Base-by-base conservation (phyloP, 2,113 vertebrate genomes). In the Eulacestoma nigropectus region DNA sequence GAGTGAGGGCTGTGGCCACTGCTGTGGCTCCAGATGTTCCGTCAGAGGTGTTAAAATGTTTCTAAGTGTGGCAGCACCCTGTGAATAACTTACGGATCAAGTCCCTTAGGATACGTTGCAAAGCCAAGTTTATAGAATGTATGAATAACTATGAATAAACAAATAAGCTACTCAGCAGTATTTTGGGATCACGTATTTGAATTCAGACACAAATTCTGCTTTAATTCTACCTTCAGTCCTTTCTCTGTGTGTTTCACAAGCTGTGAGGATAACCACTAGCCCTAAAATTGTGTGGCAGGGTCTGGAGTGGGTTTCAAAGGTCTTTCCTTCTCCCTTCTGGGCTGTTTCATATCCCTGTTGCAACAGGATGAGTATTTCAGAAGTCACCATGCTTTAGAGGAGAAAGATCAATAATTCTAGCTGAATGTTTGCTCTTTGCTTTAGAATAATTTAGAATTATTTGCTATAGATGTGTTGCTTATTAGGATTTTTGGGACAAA, bases 401-500 rank as follows among this genome's bases (percentile, higher is more conserved):
- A 46, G 29, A 27, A 73, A 29, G 37, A 37, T 35, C 14, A 42
- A 2, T 47, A 73, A 39, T 16, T 27, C 18, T 27, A 52, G 33
- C n/a, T 47, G 13, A 89, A 55, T 16, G 30, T 53, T 55, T 46
- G 3, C 5, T 49, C 10, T 47, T 73, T 47, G 16, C n/a, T 69
- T 57, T 56, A 70, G 39, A 68, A 73, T 35, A 60, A 35, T 47
- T 47, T 14, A 21, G 68, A 57, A n/a, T 63, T 62, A 15, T 67
- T 88, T 79, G 17, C 8, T 49, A 1, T 32, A 47, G 41, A 69
- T 15, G 6, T 50, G 4, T 39, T 82, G 13, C 16, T 44, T 52
- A 29, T 37, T 9, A 35, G 56, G 42, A 50, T 30, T 78, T 79
- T 75, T 0, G 0, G 19, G 29, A 25, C 16, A 60, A 1, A 35